Base-by-base conservation (phyloP, 2,113 vertebrate species). In the Rhinolophus ferrumequinum region DNA sequence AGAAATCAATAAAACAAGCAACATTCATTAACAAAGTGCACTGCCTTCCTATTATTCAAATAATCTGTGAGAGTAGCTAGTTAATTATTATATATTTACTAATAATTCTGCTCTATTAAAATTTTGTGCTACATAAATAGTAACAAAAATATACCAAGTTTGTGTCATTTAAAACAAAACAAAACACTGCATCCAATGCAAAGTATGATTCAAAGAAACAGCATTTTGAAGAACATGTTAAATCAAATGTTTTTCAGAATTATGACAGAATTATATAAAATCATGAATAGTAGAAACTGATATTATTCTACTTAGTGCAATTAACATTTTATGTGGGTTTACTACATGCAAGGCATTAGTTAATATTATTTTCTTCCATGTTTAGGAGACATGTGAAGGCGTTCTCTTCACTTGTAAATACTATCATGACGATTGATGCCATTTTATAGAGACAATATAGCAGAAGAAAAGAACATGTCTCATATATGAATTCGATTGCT, bases 1-100 rank as follows among this genome's bases (percentile, higher is more conserved):
- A 87, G 83, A 93, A 83, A 94, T 84, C 67, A 85, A 54, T 76
- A 84, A 95, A 90, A 85, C 21, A 82, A 72, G 41, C 22, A 47
- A 35, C 47, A 70, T 47, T 47, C 24, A 67, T 77, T 56, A 60
- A 35, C 33, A 76, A 56, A 58, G 41, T 24, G 0, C 5, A 76
- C 33, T 38, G 5, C 52, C 30, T 88, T 52, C 8, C 67, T 93
- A 38, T 56, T 58, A 67, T 3, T 67, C 18, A 64, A 70, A 82
- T 14, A 44, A 69, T 62, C 38, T 13, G 30, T 52, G 38, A 33
- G 50, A 93, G n/a, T 16, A 60, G n/a, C 28, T 69, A 56, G 10
- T 79, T 62, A 77, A 60, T 82, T 90, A 84, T 50, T 60, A 94
- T 4, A 35, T 47, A 60, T 66, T 88, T 89, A 47, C 16, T 64